Conservation (phyloP, 2,888 invertebrate genomes). For the Zelleria hepariella region DNA sequence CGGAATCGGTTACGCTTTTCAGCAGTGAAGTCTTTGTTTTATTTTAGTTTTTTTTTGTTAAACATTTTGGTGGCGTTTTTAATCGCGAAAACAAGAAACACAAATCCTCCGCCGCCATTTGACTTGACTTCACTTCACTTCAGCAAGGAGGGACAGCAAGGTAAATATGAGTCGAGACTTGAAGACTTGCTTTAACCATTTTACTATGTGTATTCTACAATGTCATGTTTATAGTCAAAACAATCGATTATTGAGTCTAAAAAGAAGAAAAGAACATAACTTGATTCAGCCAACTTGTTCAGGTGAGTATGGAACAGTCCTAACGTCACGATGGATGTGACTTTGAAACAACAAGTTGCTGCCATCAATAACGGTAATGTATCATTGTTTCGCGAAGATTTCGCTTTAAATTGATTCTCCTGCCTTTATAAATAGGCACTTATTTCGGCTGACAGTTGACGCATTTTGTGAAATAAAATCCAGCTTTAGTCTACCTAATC, state of each 20-base stretch:
- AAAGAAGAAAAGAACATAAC: background rate
- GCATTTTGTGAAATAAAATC: background rate
- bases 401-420: background rate
- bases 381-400: background rate
- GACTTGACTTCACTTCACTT: no score
- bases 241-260: background rate
- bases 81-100: no score
- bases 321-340: background rate
- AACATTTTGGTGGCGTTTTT: no score
- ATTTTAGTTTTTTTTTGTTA: no score
- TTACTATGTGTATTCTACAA: no score
- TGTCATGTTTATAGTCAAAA: background rate
- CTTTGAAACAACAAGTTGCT: background rate
- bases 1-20: no score
- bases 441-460: no score
- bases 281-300: background rate
- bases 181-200: no score
- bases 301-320: background rate
- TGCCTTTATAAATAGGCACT: background rate
- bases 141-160: no score
- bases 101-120: no score
- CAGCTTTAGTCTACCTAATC: background rate
- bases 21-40: no score
- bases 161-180: no score
- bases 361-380: background rate